Conservation (phyloP, 2,797 vertebrate species). For the Clarias fuscus region DNA sequence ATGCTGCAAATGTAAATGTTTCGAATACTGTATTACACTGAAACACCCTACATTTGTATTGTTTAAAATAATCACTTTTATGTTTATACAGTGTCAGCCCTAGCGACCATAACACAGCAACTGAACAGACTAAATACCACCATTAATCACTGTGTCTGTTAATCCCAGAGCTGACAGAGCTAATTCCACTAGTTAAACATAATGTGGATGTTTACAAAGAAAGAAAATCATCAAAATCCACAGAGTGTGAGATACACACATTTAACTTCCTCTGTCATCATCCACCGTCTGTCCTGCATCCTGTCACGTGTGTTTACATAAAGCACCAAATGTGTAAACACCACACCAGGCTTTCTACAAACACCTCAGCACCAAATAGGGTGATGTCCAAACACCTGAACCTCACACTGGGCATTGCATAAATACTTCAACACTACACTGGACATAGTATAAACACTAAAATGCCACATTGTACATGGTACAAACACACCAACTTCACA, state of each 20-base stretch:
- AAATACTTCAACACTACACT: not conserved
- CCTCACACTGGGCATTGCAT: not conserved
- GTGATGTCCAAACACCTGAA: not conserved
- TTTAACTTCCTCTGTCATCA: conserved; percentile 8
- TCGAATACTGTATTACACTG: not conserved
- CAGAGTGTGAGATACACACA: not conserved
- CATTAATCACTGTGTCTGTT: conserved; percentile 13
- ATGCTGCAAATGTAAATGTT: not conserved
- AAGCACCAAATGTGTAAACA: not conserved
- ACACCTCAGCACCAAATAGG: not conserved
- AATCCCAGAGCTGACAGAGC: not conserved
- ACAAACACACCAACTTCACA: not conserved
- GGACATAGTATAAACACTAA: too few relatives aligned
- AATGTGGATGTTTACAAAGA: not conserved
- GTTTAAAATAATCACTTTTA: not conserved
- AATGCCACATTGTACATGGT: not conserved
- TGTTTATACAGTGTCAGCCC: not conserved
- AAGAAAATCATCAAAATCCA: not conserved
- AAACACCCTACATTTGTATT: not conserved
- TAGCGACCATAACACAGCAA: not conserved
- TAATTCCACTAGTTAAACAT: not conserved
- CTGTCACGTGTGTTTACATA: not conserved
- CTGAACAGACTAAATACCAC: not conserved
- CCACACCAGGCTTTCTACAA: not conserved
- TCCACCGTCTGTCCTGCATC: not conserved